Conservation (phyloP, 2,113 vertebrate species). For the Poeciliopsis occidentalis region DNA sequence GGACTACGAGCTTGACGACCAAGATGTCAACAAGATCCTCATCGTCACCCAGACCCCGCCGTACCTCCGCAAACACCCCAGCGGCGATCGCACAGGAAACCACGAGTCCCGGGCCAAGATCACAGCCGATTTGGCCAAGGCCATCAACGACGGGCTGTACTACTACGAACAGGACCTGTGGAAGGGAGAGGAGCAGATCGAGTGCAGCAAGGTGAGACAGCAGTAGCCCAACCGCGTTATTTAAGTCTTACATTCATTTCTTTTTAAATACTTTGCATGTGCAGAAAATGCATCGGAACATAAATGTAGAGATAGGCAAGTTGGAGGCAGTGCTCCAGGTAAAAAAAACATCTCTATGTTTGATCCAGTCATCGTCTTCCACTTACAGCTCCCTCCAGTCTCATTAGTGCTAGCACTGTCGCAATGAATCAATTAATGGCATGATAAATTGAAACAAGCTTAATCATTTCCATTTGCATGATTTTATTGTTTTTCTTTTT, state of each 20-base stretch:
- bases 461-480: no score
- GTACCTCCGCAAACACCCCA: conserved; percentile 90
- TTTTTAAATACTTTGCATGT: no score
- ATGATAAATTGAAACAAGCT: no score
- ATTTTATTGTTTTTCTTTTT: no score
- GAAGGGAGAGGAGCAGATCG: conserved; percentile 80
- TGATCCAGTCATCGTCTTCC: neutral
- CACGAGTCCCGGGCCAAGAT: conserved; percentile 94
- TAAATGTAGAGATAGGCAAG: no score
- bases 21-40: conserved; percentile 97
- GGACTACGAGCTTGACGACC: conserved; percentile 93
- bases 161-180: conserved; percentile 98
- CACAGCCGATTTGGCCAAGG: conserved; percentile 91
- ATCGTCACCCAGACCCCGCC: conserved; percentile 97
- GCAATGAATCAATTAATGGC: no score
- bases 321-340: no score
- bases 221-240: neutral
- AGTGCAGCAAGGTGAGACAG: conserved; percentile 89
- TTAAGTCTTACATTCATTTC: no score
- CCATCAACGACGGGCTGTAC: conserved; percentile 96
- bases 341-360: no score
- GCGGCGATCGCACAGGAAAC: conserved; percentile 93
- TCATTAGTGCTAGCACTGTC: neutral
- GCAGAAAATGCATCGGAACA: no score
- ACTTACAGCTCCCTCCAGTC: neutral